A percentile compares a stretch with the other conserved stretches of the same genome.
phyloP scores from a whole-genome alignment of 2,888 invertebrate species.

The Allacma fusca region DNA sequence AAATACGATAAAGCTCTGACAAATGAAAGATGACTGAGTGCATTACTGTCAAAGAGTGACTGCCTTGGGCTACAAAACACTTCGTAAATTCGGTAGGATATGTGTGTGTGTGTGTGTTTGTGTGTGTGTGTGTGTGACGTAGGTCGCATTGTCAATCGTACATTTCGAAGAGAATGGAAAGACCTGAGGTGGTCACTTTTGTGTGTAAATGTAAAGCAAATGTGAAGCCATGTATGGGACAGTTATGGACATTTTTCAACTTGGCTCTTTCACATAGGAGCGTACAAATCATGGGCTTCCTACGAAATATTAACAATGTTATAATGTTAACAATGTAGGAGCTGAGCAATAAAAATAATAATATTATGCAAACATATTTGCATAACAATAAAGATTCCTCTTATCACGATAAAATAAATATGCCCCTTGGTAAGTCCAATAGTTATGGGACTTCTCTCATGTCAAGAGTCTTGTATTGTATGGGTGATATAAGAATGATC shows the following conservation, averaged over 20 bases:
- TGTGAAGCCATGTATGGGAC: constrained; percentile 15
- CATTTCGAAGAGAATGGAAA: neutral
- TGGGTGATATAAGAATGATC: no score
- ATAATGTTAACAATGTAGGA: constrained; percentile 2
- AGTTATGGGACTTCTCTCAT: no score
- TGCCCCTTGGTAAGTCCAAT: no score
- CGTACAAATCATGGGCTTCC: constrained; percentile 32
- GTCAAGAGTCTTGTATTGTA: no score
- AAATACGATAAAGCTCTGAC: constrained; percentile 37
- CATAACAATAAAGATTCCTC: constrained; percentile 39
- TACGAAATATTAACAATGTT: constrained; percentile 22
- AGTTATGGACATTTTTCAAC: constrained; percentile 27
- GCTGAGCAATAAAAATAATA: constrained; percentile 34
- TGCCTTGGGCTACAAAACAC: constrained; percentile 36
- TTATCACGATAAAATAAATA: constrained; percentile 24
- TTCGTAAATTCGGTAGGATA: constrained; percentile 33
- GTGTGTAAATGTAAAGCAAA: neutral
- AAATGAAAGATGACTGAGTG: constrained; percentile 26
- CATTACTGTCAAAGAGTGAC: constrained; percentile 23
- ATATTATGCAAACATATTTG: constrained; percentile 37
- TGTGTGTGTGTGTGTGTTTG: no score
- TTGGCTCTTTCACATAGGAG: constrained; percentile 22
- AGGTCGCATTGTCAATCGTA: constrained; percentile 2
- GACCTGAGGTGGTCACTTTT: constrained; percentile 8
- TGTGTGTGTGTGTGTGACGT: no score